Base-by-base conservation (phyloP, 92 coral and sea anemone genomes). In the Actinernus sp. region DNA sequence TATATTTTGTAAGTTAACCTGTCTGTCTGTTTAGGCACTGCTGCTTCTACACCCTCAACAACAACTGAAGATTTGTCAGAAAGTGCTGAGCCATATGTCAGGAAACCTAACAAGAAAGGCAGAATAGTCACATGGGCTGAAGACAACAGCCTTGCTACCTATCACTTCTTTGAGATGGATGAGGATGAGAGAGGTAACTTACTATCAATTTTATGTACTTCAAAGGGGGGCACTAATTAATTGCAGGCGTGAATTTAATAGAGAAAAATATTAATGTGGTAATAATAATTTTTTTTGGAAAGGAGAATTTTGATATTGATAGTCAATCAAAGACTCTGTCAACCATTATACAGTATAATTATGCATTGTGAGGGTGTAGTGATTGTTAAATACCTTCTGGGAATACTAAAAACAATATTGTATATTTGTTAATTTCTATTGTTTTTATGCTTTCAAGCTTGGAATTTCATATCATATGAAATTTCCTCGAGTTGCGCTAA, bases 121-220 rank as follows among this genome's bases (percentile, higher is more conserved):
- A 58, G 49, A 31, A 74, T 87, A 26, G 81, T 65, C 3, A 92
- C 97, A 76, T 80, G 84, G 68, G 87, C 94, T 8, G 91, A 87
- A 11, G 98, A 94, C 47, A 65, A 83, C 18, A 94, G 91, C 62
- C 84, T 94, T 44, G 88, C 85, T 20, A 78, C 73, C 1, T 76
- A 75, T 51, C 98, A 94, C 59, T 94, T 34, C 86, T 94, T 91
- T 76, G 98, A 94, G 73, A 83, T 88, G 72, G 98, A 94, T 44
- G 98, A 94, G 34, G 98, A 94, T 37, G 98, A 94, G 63, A 78
- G 97, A 87, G 91, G 97, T 90, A 48, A 29, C 71, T n/a, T n/a
- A n/a, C n/a, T n/a, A n/a, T n/a, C n/a, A n/a, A n/a, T n/a, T n/a
- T n/a, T 63, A n/a, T 22, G 21, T 23, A 6, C 23, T 11, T 0